Evolutionary conservation across 2,113 vertebrate genomes (phyloP).

Genomic region (Odocoileus virginianus): DNA sequence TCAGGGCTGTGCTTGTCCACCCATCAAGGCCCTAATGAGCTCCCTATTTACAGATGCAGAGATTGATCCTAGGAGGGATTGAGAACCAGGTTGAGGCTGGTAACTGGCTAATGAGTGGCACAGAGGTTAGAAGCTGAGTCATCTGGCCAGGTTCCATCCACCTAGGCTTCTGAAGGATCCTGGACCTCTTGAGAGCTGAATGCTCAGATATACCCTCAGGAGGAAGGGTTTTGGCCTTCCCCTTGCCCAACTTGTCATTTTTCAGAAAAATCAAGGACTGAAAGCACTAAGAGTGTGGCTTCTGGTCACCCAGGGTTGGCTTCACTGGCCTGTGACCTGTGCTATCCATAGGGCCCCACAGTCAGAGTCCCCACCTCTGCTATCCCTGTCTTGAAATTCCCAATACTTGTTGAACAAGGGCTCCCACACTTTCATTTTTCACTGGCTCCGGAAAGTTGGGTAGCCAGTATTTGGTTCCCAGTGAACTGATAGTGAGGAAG

Average conservation of each 20-base stretch:
- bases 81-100: rapidly evolving
- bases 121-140: not conserved
- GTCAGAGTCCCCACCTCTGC: rapidly evolving
- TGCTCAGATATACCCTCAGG: rapidly evolving
- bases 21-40: not conserved
- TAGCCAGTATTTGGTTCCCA: not conserved
- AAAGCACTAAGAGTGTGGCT: rapidly evolving
- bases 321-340: not conserved
- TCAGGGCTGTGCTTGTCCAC: not conserved
- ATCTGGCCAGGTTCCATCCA: not conserved
- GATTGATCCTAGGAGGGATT: not conserved
- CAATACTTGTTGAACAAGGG: not conserved
- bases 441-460: not conserved
- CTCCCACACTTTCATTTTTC: not conserved
- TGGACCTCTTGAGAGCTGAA: not conserved
- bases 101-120: rapidly evolving
- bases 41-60: not conserved
- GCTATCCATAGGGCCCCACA: rapidly evolving
- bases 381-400: not conserved
- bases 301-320: not conserved
- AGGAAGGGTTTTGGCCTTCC: no score
- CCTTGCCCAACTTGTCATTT: not conserved
- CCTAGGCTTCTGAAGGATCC: not conserved
- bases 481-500: not conserved
- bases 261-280: not conserved